Percentiles rank a stretch among this genome's conserved stretches.
Evolutionary conservation across 2,888 invertebrate species (phyloP).

Genomic region (Clivina fossor): DNA sequence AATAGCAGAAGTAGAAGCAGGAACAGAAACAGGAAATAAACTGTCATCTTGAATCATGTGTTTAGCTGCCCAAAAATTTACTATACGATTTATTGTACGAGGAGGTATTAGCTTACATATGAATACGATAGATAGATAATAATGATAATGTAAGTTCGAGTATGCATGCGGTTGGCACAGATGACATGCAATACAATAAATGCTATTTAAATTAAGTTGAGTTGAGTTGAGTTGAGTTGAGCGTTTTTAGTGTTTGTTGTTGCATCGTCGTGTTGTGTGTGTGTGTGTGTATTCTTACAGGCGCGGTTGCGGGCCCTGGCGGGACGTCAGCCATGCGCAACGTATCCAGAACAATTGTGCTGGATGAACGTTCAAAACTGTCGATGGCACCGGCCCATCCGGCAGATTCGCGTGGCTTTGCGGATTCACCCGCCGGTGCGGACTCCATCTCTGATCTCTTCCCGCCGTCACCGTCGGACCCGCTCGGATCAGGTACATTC

Average conservation of each 20-base stretch:
- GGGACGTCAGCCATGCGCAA: slow-evolving; percentile 48
- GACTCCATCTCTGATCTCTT: slow-evolving; percentile 50
- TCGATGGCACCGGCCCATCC: slow-evolving; percentile 50
- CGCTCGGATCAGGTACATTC: slow-evolving; percentile 53
- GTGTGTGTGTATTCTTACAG: slow-evolving; percentile 47
- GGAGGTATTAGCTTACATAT: too few species aligned
- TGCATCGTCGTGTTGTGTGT: slow-evolving; percentile 5
- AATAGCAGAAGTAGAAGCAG: too few species aligned
- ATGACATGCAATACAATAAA: background rate
- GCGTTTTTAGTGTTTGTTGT: too few species aligned
- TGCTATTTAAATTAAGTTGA: background rate
- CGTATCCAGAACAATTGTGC: slow-evolving; percentile 49
- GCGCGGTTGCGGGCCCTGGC: slow-evolving; percentile 42
- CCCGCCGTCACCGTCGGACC: slow-evolving; percentile 54
- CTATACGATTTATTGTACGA: too few species aligned
- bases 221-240: too few species aligned
- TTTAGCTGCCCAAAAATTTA: too few species aligned
- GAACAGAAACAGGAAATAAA: too few species aligned
- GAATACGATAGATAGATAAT: too few species aligned
- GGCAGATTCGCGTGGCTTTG: slow-evolving; percentile 49
- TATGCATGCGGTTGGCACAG: background rate
- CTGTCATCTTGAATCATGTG: too few species aligned
- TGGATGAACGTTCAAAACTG: slow-evolving; percentile 51
- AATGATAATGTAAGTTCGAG: too few species aligned
- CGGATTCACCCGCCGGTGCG: slow-evolving; percentile 47